These are phyloP conservation scores for Latrodectus geometricus DNA, from an alignment of 1,140 invertebrate genomes.

Conservation along the genomic window DNA sequence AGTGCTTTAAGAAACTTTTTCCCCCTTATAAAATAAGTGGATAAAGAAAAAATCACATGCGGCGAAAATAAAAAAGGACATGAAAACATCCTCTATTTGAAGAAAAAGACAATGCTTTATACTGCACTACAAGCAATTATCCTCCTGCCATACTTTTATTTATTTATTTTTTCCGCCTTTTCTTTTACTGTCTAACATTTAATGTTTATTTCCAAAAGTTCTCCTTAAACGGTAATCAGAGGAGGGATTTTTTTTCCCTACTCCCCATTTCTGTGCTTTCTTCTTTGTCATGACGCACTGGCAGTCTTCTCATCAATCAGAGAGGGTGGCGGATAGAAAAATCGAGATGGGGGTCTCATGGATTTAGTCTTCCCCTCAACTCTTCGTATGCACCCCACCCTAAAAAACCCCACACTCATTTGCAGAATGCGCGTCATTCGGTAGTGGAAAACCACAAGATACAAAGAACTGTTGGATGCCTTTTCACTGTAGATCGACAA, in stretches of 20 bases:
- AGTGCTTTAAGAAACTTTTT: too few relatives aligned
- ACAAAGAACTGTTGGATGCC: constrained; percentile 30
- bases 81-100: neutral
- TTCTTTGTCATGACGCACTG: constrained; percentile 56
- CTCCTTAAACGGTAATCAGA: constrained; percentile 61
- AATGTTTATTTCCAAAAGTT: constrained; percentile 58
- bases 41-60: neutral
- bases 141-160: neutral
- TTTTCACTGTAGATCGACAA: constrained; percentile 31
- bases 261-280: constrained; percentile 26
- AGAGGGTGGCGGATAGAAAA: constrained; percentile 28
- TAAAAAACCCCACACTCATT: constrained; percentile 54
- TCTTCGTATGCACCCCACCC: constrained; percentile 37
- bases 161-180: neutral
- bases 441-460: constrained; percentile 52
- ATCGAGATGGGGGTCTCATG: constrained; percentile 36
- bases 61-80: neutral
- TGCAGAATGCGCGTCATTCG: constrained; percentile 49
- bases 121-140: constrained; percentile 22
- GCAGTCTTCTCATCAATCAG: constrained; percentile 59
- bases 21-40: too few relatives aligned
- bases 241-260: neutral
- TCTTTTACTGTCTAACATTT: constrained; percentile 39
- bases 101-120: neutral
- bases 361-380: constrained; percentile 30